Percentiles rank a stretch among this genome's conserved stretches.
phyloP scores from a whole-genome alignment of 2,113 vertebrate species.

The Phyllostomus hastatus region DNA sequence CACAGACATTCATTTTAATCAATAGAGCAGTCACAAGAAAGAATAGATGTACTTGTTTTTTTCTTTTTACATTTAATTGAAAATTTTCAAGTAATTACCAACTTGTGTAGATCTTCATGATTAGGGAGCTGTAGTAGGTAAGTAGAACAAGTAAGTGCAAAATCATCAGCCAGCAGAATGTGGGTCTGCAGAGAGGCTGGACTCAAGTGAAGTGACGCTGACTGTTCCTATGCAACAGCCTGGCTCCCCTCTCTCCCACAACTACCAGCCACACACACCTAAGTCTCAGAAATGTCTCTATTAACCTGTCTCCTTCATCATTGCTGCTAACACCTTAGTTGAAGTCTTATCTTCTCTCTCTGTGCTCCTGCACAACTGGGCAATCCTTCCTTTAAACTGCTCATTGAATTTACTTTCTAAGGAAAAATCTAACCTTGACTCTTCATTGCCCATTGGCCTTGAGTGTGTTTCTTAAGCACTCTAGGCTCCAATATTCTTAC shows the following conservation, averaged over 20 bases:
- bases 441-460: not conserved
- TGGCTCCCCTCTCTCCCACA: not conserved
- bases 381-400: not conserved
- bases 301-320: not conserved
- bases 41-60: constrained; percentile 86
- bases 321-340: not conserved
- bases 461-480: not conserved
- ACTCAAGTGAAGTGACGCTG: not conserved
- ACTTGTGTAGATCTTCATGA: constrained; percentile 71
- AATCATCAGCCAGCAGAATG: accelerated
- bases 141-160: not conserved
- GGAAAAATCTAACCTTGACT: not conserved
- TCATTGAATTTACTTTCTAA: not conserved
- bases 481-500: not conserved
- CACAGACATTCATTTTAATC: constrained; percentile 86
- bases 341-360: not conserved
- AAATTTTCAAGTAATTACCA: constrained; percentile 83
- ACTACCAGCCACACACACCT: not conserved
- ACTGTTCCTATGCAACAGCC: not conserved
- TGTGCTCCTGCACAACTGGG: not conserved
- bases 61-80: constrained; percentile 85
- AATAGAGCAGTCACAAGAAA: constrained; percentile 85
- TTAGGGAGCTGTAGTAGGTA: constrained; percentile 69
- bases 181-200: not conserved
- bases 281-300: not conserved